These are phyloP conservation scores for Spondyliosoma cantharus DNA, from an alignment of 2,797 vertebrate genomes.

Conservation along the genomic window DNA sequence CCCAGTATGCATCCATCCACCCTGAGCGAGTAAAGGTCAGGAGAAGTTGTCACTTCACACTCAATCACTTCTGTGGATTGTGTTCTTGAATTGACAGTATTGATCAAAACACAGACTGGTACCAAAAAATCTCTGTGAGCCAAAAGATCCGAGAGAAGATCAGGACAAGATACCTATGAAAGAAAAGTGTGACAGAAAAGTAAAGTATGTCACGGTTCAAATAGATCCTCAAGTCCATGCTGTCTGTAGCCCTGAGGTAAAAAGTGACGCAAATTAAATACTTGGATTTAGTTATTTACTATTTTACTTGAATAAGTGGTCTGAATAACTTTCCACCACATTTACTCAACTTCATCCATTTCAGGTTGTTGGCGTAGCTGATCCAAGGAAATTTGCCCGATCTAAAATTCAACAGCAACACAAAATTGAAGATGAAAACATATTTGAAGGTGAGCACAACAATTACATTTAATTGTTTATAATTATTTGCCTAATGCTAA, in stretches of 20 bases:
- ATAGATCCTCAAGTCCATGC: not conserved
- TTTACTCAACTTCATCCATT: not conserved
- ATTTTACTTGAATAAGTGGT: not conserved
- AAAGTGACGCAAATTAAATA: not conserved
- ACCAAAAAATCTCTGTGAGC: not conserved
- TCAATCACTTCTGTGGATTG: too few species aligned
- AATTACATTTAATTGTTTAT: not conserved
- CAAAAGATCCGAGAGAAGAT: not conserved
- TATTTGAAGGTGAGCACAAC: slow-evolving; percentile 76
- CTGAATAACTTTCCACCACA: not conserved
- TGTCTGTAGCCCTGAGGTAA: not conserved
- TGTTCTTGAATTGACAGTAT: not conserved
- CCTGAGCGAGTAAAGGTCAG: slow-evolving; percentile 83
- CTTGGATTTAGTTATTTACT: not conserved
- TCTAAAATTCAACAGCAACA: slow-evolving; percentile 78
- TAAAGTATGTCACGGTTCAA: not conserved
- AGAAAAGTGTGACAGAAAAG: not conserved
- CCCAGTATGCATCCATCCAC: slow-evolving; percentile 79
- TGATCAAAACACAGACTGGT: not conserved
- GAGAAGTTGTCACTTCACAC: not conserved
- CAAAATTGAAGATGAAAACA: slow-evolving; percentile 69
- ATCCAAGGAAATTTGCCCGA: slow-evolving; percentile 82
- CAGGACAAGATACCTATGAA: not conserved
- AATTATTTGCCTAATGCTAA: not conserved
- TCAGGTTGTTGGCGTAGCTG: slow-evolving; percentile 84